These are phyloP conservation scores for Protonemura montana DNA, from an alignment of 2,888 invertebrate genomes.

Conservation along the genomic window DNA sequence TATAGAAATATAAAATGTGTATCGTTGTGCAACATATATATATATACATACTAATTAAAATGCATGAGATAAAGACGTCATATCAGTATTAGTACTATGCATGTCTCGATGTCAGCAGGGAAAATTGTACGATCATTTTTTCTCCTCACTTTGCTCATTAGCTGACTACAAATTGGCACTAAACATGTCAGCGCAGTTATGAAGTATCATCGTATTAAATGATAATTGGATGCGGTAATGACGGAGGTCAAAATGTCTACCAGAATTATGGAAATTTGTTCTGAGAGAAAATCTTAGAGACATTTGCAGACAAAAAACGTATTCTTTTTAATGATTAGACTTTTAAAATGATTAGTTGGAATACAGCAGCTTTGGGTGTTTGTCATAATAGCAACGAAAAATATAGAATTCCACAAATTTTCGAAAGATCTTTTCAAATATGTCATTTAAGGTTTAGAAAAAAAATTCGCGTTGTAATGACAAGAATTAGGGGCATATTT, in stretches of 20 bases:
- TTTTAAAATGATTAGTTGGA: too few species aligned
- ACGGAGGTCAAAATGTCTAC: not conserved
- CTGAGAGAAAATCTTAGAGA: too few species aligned
- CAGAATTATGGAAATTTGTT: too few species aligned
- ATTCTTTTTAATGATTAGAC: too few species aligned
- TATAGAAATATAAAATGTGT: not conserved
- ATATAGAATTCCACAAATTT: too few species aligned
- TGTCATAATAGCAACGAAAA: too few species aligned
- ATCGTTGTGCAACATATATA: not conserved
- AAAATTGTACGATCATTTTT: not conserved
- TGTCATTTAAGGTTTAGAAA: too few species aligned
- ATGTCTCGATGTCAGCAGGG: not conserved
- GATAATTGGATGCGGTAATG: not conserved
- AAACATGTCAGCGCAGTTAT: not conserved
- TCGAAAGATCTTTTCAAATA: too few species aligned
- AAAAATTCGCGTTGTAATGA: too few species aligned
- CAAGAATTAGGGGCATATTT: too few species aligned
- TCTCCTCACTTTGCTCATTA: not conserved
- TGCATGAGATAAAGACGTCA: not conserved
- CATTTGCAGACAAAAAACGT: too few species aligned
- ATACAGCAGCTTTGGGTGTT: too few species aligned
- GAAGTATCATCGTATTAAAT: not conserved
- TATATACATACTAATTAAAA: not conserved
- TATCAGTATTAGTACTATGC: not conserved
- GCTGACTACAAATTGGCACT: not conserved